phyloP scores from a whole-genome alignment of 2,888 invertebrate species.

The Lacanobia oleracea region DNA sequence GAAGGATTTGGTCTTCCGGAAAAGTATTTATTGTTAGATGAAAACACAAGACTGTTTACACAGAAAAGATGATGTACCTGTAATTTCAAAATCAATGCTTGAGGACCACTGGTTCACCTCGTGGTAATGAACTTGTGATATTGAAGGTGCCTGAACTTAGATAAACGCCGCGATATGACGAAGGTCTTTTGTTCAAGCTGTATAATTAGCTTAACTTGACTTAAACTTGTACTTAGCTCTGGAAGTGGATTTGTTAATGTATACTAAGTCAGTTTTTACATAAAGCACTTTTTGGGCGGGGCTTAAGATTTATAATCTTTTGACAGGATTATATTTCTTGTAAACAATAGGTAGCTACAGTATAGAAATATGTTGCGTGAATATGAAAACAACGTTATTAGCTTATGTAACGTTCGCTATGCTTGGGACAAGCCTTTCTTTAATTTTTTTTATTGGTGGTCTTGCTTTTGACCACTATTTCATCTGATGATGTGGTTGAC shows the following conservation, averaged over 20 bases:
- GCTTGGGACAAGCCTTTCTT: no score
- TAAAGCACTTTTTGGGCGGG: background rate
- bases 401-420: background rate
- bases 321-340: background rate
- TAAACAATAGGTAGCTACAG: background rate
- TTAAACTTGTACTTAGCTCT: conserved; percentile 34
- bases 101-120: conserved; percentile 62
- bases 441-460: no score
- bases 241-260: conserved; percentile 1
- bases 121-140: conserved; percentile 77
- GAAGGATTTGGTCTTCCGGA: no score
- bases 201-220: conserved; percentile 56
- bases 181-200: conserved; percentile 51
- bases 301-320: background rate
- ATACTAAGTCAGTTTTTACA: background rate
- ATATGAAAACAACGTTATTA: background rate
- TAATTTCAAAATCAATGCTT: conserved; percentile 15
- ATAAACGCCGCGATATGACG: conserved; percentile 58
- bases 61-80: no score
- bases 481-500: no score
- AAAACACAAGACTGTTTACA: no score
- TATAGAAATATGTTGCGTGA: background rate
- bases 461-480: no score
- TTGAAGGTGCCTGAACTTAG: conserved; percentile 67
- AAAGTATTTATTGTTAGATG: no score